Evolutionary conservation across 2,797 vertebrate genomes (phyloP).

Genomic region (Syngnathus acus): DNA sequence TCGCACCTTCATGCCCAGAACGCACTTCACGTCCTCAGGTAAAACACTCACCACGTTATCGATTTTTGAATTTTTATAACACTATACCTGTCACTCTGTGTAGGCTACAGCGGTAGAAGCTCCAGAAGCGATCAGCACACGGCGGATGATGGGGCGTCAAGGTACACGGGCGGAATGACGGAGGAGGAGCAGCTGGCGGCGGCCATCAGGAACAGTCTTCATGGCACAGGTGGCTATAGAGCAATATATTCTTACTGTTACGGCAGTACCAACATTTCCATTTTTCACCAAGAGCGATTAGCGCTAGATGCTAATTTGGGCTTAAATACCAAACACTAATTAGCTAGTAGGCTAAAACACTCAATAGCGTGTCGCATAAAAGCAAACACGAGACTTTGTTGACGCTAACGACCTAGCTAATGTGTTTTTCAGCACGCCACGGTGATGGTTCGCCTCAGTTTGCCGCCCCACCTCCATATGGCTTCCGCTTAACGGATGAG

Average conservation of each 20-base stretch:
- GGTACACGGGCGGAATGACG: conserved; percentile 72
- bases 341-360: too few species aligned
- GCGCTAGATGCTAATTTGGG: too few species aligned
- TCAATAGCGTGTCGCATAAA: too few species aligned
- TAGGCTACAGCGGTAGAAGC: conserved; percentile 21
- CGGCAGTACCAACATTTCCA: too few species aligned
- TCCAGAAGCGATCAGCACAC: not conserved
- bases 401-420: not conserved
- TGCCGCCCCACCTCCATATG: conserved; percentile 39
- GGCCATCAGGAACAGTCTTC: conserved; percentile 81
- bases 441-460: not conserved
- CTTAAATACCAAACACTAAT: too few species aligned
- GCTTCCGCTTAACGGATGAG: conserved; percentile 36
- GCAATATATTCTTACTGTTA: too few species aligned
- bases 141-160: not conserved
- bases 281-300: too few species aligned
- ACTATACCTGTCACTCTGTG: not conserved
- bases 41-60: conserved; percentile 17
- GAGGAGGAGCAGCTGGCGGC: conserved; percentile 83
- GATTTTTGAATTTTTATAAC: not conserved
- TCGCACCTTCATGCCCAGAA: conserved; percentile 8
- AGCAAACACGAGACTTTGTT: not conserved
- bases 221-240: conserved; percentile 69
- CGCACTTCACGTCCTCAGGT: conserved; percentile 46
- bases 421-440: conserved; percentile 33